A percentile compares a stretch with the other conserved stretches of the same genome.
phyloP scores from a whole-genome alignment of 2,113 vertebrate species.

The Physeter macrocephalus region DNA sequence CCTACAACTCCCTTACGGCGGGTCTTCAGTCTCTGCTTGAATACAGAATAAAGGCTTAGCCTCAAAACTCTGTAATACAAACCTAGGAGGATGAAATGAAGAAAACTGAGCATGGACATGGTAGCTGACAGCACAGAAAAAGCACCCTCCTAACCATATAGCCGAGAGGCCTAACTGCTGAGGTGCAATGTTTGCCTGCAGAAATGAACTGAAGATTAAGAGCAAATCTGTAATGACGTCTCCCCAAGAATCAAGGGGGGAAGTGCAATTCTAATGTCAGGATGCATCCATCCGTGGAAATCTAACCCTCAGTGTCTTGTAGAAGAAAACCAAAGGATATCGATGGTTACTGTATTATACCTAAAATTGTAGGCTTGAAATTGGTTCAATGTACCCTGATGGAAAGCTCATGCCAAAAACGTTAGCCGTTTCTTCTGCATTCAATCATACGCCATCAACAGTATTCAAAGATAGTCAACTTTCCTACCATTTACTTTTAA shows the following conservation, averaged over 20 bases:
- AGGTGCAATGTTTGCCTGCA: neutral
- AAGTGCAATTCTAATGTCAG: neutral
- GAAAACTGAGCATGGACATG: neutral
- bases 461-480: neutral
- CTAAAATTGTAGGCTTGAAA: neutral
- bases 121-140: neutral
- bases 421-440: neutral
- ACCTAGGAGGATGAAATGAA: neutral
- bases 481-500: neutral
- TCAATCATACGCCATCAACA: constrained; percentile 24
- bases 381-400: neutral
- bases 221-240: neutral
- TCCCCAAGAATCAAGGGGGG: neutral
- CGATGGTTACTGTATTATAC: neutral
- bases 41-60: neutral
- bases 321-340: constrained; percentile 2
- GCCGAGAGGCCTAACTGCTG: neutral
- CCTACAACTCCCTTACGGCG: too few species aligned
- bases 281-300: neutral
- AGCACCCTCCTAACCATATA: neutral
- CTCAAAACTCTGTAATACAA: neutral
- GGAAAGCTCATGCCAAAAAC: constrained; percentile 10
- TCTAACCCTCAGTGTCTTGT: neutral
- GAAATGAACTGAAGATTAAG: neutral
- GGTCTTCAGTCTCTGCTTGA: neutral